Evolutionary conservation across 2,888 invertebrate genomes (phyloP).

Genomic region (Autographa gamma): DNA sequence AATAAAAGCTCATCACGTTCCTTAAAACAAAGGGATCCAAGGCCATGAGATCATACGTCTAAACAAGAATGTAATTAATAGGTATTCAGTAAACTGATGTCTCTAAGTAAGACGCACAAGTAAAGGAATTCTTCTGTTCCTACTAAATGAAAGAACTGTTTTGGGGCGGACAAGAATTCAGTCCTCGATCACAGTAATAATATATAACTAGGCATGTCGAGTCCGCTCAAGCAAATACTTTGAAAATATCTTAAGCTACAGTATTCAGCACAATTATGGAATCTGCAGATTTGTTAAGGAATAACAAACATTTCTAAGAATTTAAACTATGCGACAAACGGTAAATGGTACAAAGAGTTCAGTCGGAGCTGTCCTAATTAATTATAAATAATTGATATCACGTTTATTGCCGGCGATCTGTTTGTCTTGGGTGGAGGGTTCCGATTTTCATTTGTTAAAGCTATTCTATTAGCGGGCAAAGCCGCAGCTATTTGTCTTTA

Average conservation of each 20-base stretch:
- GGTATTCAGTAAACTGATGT: slow-evolving; percentile 50
- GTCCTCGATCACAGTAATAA: slow-evolving; percentile 51
- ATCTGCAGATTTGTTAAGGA: slow-evolving; percentile 16
- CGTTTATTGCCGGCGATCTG: slow-evolving; percentile 28
- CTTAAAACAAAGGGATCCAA: background rate
- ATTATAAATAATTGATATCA: slow-evolving; percentile 47
- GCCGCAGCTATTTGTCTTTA: slow-evolving; percentile 1
- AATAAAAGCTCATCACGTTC: background rate
- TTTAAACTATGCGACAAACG: slow-evolving; percentile 17
- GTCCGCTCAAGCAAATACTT: slow-evolving; percentile 15
- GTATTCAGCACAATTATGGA: slow-evolving; percentile 20
- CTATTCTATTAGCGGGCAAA: slow-evolving; percentile 6
- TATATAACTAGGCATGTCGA: slow-evolving; percentile 27
- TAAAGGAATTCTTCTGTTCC: slow-evolving; percentile 39
- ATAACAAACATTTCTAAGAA: slow-evolving; percentile 29
- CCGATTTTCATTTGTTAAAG: slow-evolving; percentile 18
- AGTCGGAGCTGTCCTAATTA: slow-evolving; percentile 30
- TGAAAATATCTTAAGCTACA: slow-evolving; percentile 13
- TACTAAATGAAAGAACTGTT: slow-evolving; percentile 39
- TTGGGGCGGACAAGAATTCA: slow-evolving; percentile 33
- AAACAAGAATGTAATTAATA: slow-evolving; percentile 51
- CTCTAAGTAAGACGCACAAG: slow-evolving; percentile 20
- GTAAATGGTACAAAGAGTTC: slow-evolving; percentile 40
- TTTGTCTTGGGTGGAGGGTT: slow-evolving; percentile 14
- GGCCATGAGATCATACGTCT: slow-evolving; percentile 14